Conservation (phyloP, 2,113 vertebrate species). For the Erpornis zantholeuca region DNA sequence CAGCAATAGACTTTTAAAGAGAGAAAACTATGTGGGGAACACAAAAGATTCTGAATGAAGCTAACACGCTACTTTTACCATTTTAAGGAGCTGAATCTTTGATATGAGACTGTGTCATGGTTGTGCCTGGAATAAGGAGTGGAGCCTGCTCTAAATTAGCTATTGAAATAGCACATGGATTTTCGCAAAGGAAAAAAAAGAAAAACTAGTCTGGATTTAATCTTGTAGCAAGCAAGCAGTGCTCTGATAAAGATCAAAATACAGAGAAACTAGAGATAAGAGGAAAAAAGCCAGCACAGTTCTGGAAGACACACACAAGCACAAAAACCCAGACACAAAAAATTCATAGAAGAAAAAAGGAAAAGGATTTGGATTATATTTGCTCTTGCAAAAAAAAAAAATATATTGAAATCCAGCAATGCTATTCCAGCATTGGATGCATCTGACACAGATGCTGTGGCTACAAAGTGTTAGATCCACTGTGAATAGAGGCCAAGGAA, state of each 20-base stretch:
- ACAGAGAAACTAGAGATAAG: neutral
- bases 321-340: neutral
- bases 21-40: neutral
- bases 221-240: neutral
- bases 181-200: neutral
- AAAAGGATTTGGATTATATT: neutral
- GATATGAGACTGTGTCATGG: neutral
- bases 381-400: neutral
- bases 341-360: neutral
- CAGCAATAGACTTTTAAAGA: neutral
- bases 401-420: neutral
- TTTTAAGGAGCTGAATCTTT: neutral
- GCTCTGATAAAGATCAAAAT: neutral
- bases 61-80: neutral
- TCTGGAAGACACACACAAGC: neutral
- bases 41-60: neutral
- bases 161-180: neutral
- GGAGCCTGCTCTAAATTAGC: neutral
- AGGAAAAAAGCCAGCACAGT: rapidly evolving
- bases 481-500: neutral
- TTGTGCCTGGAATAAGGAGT: neutral
- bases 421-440: neutral
- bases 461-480: neutral
- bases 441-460: neutral
- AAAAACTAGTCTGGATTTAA: neutral